A percentile compares a stretch with the other conserved stretches of the same genome.
These are phyloP conservation scores for Typhlichthys eigenmanni DNA, from an alignment of 2,797 vertebrate genomes.

Conservation along the genomic window DNA sequence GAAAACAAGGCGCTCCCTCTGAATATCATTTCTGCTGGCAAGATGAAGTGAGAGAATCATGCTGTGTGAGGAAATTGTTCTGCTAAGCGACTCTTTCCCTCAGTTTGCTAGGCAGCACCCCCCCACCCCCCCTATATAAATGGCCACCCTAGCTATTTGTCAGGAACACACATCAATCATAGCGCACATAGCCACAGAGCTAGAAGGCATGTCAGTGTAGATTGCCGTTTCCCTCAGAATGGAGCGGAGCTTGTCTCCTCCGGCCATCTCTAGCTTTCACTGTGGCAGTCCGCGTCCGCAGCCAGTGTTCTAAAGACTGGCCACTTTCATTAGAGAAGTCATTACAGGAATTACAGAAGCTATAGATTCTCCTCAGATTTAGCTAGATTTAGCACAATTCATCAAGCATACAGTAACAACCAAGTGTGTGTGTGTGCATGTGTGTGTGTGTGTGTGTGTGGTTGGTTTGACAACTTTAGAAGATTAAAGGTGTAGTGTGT, in stretches of 20 bases:
- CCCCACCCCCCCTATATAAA: conserved; percentile 58
- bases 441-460: background rate
- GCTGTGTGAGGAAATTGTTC: conserved; percentile 76
- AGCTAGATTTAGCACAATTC: conserved; percentile 55
- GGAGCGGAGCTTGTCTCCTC: conserved; percentile 70
- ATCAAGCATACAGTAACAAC: conserved; percentile 42
- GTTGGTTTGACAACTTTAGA: too few relatives aligned
- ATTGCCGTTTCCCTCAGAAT: conserved; percentile 68
- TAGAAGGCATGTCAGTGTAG: conserved; percentile 59
- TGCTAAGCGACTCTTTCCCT: conserved; percentile 69
- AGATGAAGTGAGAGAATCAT: conserved; percentile 59
- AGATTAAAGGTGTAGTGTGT: too few relatives aligned
- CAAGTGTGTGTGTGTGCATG: conserved; percentile 2
- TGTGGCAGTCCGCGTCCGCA: conserved; percentile 47
- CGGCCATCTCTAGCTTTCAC: conserved; percentile 52
- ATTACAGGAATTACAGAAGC: conserved; percentile 71
- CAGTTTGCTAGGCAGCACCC: conserved; percentile 66
- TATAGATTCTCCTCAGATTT: conserved; percentile 56
- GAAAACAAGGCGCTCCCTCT: conserved; percentile 47
- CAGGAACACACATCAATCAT: conserved; percentile 73
- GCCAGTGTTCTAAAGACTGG: conserved; percentile 66
- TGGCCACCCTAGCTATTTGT: conserved; percentile 62
- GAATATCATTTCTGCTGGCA: conserved; percentile 66
- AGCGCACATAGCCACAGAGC: conserved; percentile 54
- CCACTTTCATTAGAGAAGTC: conserved; percentile 76